These are phyloP conservation scores for Drosophila tropicalis DNA, from an alignment of 1,140 invertebrate genomes.

Conservation along the genomic window DNA sequence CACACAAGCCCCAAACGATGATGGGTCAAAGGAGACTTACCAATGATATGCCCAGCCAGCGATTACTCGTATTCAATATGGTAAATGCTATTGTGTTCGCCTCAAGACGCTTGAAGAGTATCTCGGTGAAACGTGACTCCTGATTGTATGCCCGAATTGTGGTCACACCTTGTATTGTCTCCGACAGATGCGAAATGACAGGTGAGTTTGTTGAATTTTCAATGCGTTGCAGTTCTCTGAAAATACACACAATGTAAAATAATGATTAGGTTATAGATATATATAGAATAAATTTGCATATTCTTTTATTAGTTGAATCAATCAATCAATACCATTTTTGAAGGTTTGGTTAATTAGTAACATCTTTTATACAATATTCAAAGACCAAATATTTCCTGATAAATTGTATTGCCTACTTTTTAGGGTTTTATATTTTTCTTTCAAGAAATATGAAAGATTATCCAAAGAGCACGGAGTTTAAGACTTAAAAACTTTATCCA, in stretches of 20 bases:
- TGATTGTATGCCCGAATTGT: constrained; percentile 89
- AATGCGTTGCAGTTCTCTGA: constrained; percentile 88
- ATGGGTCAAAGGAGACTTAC: constrained; percentile 84
- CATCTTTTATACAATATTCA: no score
- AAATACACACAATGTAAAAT: constrained; percentile 15
- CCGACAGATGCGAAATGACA: constrained; percentile 88
- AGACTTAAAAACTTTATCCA: no score
- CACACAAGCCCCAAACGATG: constrained; percentile 13
- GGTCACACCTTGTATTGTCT: constrained; percentile 88
- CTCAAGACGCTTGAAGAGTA: constrained; percentile 88
- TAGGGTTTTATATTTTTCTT: no score
- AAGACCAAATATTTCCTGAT: no score
- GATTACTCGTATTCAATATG: constrained; percentile 90
- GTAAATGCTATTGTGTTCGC: constrained; percentile 90
- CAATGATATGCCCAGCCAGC: constrained; percentile 92
- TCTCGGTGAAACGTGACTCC: constrained; percentile 86
- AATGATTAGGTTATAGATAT: background rate
- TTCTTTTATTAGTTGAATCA: no score
- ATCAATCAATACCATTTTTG: no score
- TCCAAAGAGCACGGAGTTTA: no score
- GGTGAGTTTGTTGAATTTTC: constrained; percentile 89
- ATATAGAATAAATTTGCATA: background rate
- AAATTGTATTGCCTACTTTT: no score
- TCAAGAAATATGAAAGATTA: no score
- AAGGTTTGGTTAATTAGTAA: no score